Evolutionary conservation across 2,113 vertebrate genomes (phyloP).

Genomic region (Platanista minor): DNA sequence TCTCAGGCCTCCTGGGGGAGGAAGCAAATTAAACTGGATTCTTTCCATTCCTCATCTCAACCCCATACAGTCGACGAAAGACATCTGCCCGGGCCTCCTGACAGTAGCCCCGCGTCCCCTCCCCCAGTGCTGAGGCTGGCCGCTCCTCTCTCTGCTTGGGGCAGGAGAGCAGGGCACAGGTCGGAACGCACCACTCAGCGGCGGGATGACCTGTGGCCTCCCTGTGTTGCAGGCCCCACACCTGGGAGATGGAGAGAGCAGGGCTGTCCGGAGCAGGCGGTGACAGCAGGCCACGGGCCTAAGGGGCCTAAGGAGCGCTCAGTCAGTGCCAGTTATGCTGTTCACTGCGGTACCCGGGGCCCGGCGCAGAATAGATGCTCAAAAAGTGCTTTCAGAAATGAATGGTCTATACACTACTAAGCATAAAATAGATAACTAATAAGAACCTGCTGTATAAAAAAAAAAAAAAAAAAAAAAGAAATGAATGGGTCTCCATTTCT

Average conservation of each 20-base stretch:
- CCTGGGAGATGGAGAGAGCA: neutral
- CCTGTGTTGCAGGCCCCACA: neutral
- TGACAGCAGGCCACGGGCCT: accelerated
- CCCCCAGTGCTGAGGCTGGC: neutral
- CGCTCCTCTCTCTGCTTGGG: too few species aligned
- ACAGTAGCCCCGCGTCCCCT: accelerated
- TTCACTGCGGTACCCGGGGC: accelerated
- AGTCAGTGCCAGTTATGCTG: too few species aligned
- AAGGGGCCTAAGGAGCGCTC: accelerated
- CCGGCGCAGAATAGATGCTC: neutral
- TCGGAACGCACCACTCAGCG: neutral
- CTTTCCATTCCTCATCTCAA: neutral
- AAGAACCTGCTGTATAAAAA: too few species aligned
- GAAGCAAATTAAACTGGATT: neutral
- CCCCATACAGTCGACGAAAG: neutral
- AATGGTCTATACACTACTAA: neutral
- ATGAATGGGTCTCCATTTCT: neutral
- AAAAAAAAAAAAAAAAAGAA: neutral
- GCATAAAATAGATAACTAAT: too few species aligned
- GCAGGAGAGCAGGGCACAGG: neutral
- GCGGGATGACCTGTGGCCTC: neutral
- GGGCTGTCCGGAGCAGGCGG: neutral
- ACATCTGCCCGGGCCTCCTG: neutral
- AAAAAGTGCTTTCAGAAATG: neutral
- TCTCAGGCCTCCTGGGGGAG: neutral